These are phyloP conservation scores for Tringa solitaria DNA, from an alignment of 2,113 vertebrate species.

Conservation along the genomic window DNA sequence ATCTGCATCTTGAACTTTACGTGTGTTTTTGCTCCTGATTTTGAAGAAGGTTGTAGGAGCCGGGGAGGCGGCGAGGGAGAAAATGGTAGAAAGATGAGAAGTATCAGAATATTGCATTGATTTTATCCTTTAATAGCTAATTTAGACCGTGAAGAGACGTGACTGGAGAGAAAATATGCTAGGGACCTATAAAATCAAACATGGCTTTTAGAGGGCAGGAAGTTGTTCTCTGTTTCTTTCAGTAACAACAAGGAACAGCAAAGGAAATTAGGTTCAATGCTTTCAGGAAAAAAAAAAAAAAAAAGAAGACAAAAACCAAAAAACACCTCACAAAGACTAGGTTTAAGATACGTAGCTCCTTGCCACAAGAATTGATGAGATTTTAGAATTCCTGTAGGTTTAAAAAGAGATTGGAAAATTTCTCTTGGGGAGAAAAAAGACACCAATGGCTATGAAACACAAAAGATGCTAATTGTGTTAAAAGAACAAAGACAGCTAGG, in stretches of 20 bases:
- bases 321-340: not conserved
- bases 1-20: not conserved
- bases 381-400: not conserved
- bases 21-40: not conserved
- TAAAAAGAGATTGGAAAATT: not conserved
- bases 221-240: not conserved
- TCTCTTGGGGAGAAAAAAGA: not conserved
- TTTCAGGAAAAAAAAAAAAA: not conserved
- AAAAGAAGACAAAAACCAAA: too few relatives aligned
- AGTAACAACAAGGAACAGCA: accelerated
- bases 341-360: not conserved
- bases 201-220: not conserved
- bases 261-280: accelerated
- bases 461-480: not conserved
- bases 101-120: not conserved
- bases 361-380: not conserved
- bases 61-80: too few relatives aligned
- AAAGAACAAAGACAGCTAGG: not conserved
- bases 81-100: not conserved
- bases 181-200: not conserved
- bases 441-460: not conserved
- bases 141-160: not conserved
- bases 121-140: not conserved
- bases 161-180: not conserved
- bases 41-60: not conserved